Base-by-base conservation (phyloP, 2,888 invertebrate species). In the Acanthoscelides obtectus region DNA sequence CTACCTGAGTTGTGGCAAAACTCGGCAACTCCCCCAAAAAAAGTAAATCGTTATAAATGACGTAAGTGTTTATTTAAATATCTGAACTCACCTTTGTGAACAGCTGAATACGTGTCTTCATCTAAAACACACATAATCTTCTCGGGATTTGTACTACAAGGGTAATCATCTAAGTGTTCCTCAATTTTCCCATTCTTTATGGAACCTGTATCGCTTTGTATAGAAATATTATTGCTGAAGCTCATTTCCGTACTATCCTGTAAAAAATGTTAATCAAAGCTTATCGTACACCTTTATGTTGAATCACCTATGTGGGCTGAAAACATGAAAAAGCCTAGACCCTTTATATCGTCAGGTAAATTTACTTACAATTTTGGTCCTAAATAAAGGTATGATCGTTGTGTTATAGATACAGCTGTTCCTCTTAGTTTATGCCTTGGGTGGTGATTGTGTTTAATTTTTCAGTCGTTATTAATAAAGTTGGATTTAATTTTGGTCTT, bases 221-320 rank as follows among this genome's bases (percentile, higher is more conserved):
- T 75, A 25, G 78, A 77, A n/a, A 76, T 70, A 70, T 80, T 78
- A 73, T 78, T 79, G 69, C 74, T 78, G 63, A 79, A 71, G 71
- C 75, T 78, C 69, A 76, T 74, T 64, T 79, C 79, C n/a, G 78
- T 76, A 67, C 76, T 78, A 21, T 78, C 79, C 80, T 81, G 73
- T 73, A 72, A 72, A 63, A 17, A 25, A 70, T 70, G 6, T 12
- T 45, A 6, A 12, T 45, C 45, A 45, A 45, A 45, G 45, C 12
- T 45, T 12, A 45, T 6, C 1, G 45, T 17, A 45, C 8, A 4
- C 45, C 17, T 17, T 12, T 12, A 45, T 1, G 12, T 45, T 45
- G 17, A n/a, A n/a, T n/a, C n/a, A n/a, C n/a, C n/a, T n/a, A n/a
- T n/a, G n/a, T n/a, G n/a, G n/a, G n/a, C n/a, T n/a, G n/a, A n/a